Evolutionary conservation across 2,888 invertebrate species (phyloP).

Genomic region (Tolmerus cingulatus): DNA sequence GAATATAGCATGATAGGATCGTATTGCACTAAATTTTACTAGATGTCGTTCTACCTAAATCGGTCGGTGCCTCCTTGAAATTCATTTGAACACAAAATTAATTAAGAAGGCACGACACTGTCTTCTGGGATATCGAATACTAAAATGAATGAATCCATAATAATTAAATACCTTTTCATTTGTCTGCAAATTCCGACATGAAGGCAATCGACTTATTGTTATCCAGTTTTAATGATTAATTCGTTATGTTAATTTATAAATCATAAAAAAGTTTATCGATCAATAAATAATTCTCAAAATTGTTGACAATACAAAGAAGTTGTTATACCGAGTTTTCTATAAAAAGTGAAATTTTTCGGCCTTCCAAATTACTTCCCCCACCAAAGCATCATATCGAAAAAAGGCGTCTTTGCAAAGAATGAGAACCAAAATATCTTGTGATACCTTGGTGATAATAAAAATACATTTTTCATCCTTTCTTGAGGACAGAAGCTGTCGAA

Average conservation of each 20-base stretch:
- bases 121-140: too few relatives aligned
- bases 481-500: not conserved
- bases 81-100: not conserved
- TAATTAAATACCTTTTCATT: not conserved
- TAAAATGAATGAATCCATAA: not conserved
- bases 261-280: not conserved
- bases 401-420: not conserved
- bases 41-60: too few relatives aligned
- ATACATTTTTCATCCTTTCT: not conserved
- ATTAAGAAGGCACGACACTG: not conserved
- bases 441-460: not conserved
- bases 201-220: not conserved
- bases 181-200: not conserved
- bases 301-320: not conserved
- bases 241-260: not conserved
- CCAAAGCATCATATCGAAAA: not conserved
- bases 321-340: not conserved
- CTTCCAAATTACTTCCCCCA: not conserved
- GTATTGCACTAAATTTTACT: too few relatives aligned
- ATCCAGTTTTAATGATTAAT: not conserved
- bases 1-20: too few relatives aligned
- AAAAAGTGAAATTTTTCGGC: not conserved
- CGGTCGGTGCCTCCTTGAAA: too few relatives aligned
- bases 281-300: not conserved
- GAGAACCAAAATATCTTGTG: not conserved